Conservation (phyloP, 2,797 vertebrate species). For the Propithecus perrieri region DNA sequence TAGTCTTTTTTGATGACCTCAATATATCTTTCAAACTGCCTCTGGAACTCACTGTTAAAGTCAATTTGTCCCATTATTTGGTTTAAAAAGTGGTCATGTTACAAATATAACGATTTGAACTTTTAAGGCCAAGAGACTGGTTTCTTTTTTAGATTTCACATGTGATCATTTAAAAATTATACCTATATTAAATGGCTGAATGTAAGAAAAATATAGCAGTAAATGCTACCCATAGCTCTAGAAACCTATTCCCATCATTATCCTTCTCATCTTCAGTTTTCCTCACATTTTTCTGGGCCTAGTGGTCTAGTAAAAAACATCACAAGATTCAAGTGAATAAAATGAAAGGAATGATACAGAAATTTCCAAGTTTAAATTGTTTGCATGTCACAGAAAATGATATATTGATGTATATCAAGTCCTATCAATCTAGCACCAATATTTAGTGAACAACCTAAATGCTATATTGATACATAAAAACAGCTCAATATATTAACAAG, state of each 20-base stretch:
- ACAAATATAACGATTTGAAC: background rate
- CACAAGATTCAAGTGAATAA: slow-evolving; percentile 17
- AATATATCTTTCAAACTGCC: background rate
- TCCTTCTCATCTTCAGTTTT: slow-evolving; percentile 18
- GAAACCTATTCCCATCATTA: background rate
- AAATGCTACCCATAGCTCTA: background rate
- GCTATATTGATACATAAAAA: background rate
- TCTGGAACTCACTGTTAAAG: background rate
- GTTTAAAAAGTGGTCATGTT: background rate
- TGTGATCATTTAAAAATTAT: slow-evolving; percentile 31
- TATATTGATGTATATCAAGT: background rate
- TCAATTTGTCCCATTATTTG: background rate
- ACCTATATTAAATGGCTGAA: background rate
- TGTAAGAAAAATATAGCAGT: background rate
- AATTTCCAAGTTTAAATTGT: slow-evolving; percentile 22
- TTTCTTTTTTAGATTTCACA: background rate
- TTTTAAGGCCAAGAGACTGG: slow-evolving; percentile 1
- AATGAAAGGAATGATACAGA: slow-evolving; percentile 29
- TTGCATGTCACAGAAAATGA: background rate
- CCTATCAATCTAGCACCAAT: background rate
- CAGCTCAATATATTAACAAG: background rate
- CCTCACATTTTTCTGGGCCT: background rate
- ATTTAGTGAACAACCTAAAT: slow-evolving; percentile 1
- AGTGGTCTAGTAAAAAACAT: background rate
- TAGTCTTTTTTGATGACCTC: slow-evolving; percentile 18